Evolutionary conservation across 2,888 invertebrate species (phyloP).

Genomic region (Philaethria dido): DNA sequence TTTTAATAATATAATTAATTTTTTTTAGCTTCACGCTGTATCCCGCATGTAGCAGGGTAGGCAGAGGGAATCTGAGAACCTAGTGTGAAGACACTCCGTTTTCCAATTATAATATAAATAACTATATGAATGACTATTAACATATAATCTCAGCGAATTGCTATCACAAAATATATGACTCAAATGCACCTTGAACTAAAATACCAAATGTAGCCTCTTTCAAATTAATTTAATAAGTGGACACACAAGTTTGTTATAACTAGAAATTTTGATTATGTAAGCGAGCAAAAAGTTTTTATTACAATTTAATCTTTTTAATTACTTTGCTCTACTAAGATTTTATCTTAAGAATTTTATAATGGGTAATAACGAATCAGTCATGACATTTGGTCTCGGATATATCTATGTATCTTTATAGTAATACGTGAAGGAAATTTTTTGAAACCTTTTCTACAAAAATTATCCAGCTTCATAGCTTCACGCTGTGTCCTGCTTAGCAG

Average conservation of each 20-base stretch:
- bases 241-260: constrained; percentile 4
- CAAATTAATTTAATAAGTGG: constrained; percentile 10
- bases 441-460: no score
- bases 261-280: constrained; percentile 18
- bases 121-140: not conserved
- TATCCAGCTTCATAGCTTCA: no score
- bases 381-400: not conserved
- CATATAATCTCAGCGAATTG: not conserved
- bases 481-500: no score
- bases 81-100: no score
- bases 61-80: no score
- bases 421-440: no score
- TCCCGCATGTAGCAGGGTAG: no score
- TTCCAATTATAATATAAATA: not conserved
- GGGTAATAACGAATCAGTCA: not conserved
- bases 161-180: not conserved
- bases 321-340: constrained; percentile 11
- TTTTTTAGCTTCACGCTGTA: no score
- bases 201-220: not conserved
- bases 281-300: constrained; percentile 17
- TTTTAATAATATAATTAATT: no score
- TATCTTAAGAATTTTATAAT: constrained; percentile 13
- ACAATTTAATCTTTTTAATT: constrained; percentile 16
- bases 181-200: not conserved
- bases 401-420: no score